phyloP scores from a whole-genome alignment of 2,888 invertebrate species.

The Thereva unica region DNA sequence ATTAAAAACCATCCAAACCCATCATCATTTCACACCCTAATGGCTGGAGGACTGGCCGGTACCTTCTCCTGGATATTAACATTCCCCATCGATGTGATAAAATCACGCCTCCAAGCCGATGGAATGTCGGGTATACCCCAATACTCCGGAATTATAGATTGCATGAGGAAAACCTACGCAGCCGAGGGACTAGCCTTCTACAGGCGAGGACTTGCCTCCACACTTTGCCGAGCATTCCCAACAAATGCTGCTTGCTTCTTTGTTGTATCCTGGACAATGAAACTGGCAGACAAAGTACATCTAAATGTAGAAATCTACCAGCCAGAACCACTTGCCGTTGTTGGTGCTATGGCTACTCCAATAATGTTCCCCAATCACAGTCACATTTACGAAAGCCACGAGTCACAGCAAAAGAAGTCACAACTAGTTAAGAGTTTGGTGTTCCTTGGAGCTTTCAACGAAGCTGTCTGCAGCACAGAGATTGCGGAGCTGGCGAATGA shows the following conservation, averaged over 20 bases:
- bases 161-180: constrained; percentile 69
- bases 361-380: constrained; percentile 23
- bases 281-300: constrained; percentile 34
- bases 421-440: constrained; percentile 47
- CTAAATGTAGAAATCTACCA: constrained; percentile 35
- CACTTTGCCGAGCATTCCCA: constrained; percentile 85
- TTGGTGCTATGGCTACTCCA: constrained; percentile 34
- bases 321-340: constrained; percentile 36
- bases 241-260: constrained; percentile 92
- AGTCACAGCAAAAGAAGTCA: constrained; percentile 23
- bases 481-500: constrained; percentile 50
- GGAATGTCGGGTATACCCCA: constrained; percentile 59
- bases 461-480: constrained; percentile 51
- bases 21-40: constrained; percentile 69
- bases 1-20: constrained; percentile 61
- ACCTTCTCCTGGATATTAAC: constrained; percentile 81
- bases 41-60: constrained; percentile 86
- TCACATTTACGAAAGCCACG: constrained; percentile 3
- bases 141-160: constrained; percentile 75
- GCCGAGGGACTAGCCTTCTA: constrained; percentile 74
- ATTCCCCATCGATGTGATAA: constrained; percentile 89
- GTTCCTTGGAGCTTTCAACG: constrained; percentile 50
- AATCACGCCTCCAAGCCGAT: constrained; percentile 83
- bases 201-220: constrained; percentile 75
- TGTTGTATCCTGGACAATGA: constrained; percentile 79